These are phyloP conservation scores for Lucilia cuprina DNA, from an alignment of 1,140 invertebrate species.

Conservation along the genomic window DNA sequence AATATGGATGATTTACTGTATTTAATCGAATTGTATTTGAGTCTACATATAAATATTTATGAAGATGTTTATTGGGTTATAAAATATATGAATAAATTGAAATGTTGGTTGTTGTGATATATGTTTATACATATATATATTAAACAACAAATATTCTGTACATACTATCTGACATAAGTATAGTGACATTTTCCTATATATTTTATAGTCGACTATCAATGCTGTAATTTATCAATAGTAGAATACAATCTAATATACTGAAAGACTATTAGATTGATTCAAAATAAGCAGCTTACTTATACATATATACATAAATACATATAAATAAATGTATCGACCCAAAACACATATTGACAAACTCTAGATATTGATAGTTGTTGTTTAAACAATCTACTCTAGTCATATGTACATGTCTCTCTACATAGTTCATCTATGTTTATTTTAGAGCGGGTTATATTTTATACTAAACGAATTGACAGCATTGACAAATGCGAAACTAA, in stretches of 20 bases:
- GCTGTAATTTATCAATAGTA: not conserved
- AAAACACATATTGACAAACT: not conserved
- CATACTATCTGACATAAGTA: no score
- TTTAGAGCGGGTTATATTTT: not conserved
- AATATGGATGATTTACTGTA: not conserved
- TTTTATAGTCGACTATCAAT: not conserved
- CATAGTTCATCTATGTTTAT: not conserved
- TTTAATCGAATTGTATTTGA: no score
- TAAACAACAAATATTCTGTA: no score
- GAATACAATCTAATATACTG: not conserved
- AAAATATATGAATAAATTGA: not conserved
- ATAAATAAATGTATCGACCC: no score
- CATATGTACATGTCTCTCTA: not conserved
- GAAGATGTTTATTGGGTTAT: not conserved
- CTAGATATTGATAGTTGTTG: not conserved
- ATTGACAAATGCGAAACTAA: not conserved
- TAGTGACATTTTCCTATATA: no score
- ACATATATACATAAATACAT: not conserved
- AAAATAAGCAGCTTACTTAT: not conserved
- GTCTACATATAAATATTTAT: no score
- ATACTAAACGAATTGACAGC: not conserved
- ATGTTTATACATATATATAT: not conserved
- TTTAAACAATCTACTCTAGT: not conserved
- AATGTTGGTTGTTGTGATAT: not conserved
- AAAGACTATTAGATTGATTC: not conserved